Conservation (phyloP, 30 jellyfish, hydroid and myxozoan species). For the Phacellophora camtschatica region DNA sequence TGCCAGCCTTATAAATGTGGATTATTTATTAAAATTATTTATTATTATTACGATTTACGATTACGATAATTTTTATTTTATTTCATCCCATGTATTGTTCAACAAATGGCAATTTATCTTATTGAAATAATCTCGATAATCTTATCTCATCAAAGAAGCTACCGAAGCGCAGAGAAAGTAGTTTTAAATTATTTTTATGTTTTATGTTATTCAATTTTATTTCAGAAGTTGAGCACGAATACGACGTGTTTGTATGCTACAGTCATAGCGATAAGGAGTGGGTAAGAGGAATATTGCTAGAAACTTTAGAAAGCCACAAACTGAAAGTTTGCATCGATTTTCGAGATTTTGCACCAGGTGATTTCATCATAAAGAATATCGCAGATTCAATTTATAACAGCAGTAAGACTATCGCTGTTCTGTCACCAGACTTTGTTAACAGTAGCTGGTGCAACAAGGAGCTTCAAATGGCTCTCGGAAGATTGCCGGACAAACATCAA, state of each 20-base stretch:
- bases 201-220: not conserved
- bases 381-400: constrained; percentile 77
- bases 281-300: constrained; percentile 64
- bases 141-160: too few species aligned
- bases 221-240: constrained; percentile 19
- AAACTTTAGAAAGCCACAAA: constrained; percentile 27
- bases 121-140: too few species aligned
- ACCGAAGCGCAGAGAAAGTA: not conserved
- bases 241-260: constrained; percentile 89
- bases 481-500: constrained; percentile 46
- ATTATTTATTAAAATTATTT: too few species aligned
- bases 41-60: too few species aligned
- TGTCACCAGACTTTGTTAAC: constrained; percentile 79
- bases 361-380: constrained; percentile 59
- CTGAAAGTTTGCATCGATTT: constrained; percentile 75
- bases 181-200: not conserved
- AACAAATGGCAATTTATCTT: too few species aligned
- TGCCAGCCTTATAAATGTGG: too few species aligned
- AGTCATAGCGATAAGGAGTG: constrained; percentile 74
- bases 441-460: constrained; percentile 77
- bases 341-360: constrained; percentile 75
- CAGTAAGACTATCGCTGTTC: constrained; percentile 82
- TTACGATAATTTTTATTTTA: too few species aligned
- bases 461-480: constrained; percentile 73
- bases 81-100: too few species aligned